phyloP scores from a whole-genome alignment of 2,797 vertebrate genomes.

The Mycteria americana region DNA sequence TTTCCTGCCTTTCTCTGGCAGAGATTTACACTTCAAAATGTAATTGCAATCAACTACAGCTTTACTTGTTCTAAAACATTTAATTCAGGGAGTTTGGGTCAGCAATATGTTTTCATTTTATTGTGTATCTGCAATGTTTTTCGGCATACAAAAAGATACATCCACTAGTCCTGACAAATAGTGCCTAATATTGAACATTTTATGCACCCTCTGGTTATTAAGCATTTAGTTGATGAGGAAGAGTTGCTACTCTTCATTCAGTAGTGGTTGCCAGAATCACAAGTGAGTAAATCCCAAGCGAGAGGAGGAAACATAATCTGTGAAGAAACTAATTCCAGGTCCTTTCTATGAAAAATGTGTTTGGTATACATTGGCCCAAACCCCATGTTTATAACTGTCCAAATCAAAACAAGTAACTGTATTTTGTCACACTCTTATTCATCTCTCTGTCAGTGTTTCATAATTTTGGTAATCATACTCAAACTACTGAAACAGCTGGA shows the following conservation, averaged over 20 bases:
- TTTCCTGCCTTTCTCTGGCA: neutral
- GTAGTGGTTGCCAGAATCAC: neutral
- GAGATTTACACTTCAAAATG: neutral
- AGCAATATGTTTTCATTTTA: neutral
- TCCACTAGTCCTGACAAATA: neutral
- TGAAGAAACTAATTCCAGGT: neutral
- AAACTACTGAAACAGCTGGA: neutral
- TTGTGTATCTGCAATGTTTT: neutral
- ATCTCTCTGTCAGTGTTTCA: neutral
- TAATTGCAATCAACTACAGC: neutral
- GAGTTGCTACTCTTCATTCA: neutral
- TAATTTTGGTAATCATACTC: neutral
- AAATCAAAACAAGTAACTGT: neutral
- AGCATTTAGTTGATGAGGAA: neutral
- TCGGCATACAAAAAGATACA: neutral
- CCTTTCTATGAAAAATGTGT: neutral
- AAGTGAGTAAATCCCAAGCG: neutral
- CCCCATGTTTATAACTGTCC: neutral
- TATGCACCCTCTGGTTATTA: neutral
- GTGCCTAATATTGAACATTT: neutral
- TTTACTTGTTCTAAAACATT: neutral
- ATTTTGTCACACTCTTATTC: neutral
- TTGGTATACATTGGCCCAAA: neutral
- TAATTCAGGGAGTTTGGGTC: neutral
- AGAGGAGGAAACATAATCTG: neutral